These are phyloP conservation scores for Anisognathus igniventris DNA, from an alignment of 2,797 vertebrate species.

Conservation along the genomic window DNA sequence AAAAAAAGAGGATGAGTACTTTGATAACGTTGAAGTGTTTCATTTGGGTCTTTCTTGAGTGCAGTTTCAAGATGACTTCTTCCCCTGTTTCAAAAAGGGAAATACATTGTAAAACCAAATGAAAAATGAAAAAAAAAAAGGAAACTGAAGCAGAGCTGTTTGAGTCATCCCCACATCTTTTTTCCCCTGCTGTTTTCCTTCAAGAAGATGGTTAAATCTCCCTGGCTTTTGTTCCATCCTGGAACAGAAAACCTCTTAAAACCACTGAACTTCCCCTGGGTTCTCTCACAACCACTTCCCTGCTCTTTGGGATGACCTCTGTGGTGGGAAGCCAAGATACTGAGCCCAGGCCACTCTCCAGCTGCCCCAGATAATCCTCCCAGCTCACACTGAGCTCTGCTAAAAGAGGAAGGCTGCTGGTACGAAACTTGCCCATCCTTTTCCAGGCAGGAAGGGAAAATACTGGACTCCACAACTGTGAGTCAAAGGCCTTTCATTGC, in stretches of 20 bases:
- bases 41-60: background rate
- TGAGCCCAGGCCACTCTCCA: background rate
- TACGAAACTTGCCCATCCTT: background rate
- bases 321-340: background rate
- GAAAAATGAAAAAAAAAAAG: background rate
- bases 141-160: background rate
- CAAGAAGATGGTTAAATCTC: background rate
- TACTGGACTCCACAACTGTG: fast-evolving
- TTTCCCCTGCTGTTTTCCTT: constrained; percentile 32
- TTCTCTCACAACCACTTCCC: background rate
- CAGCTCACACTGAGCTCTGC: background rate
- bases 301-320: background rate
- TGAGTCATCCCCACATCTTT: background rate
- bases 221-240: constrained; percentile 10
- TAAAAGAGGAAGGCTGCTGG: background rate
- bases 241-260: background rate
- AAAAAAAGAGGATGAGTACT: background rate
- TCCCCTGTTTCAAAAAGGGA: background rate
- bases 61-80: background rate
- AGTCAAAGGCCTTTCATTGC: background rate
- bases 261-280: background rate
- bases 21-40: constrained; percentile 13
- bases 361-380: background rate
- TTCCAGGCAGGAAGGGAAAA: background rate
- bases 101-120: constrained; percentile 16